Base-by-base conservation (phyloP, 2,797 vertebrate genomes). In the Buceros bicornis region DNA sequence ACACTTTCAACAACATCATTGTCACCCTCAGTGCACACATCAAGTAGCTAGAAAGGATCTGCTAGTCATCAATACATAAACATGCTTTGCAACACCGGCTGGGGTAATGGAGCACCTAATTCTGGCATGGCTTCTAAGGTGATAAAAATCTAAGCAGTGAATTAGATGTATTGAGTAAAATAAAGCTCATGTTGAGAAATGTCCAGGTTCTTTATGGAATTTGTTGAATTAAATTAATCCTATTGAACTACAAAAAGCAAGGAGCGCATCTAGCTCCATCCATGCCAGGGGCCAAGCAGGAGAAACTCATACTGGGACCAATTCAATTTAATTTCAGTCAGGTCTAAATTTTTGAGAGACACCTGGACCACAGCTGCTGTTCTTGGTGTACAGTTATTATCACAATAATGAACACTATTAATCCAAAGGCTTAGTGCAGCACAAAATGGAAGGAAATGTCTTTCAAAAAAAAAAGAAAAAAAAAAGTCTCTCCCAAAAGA, bases 81-180 rank as follows among this genome's bases (percentile, higher is more conserved):
- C 31, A 64, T 54, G 51, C 67, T 91, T 67, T 73, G 82, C 91
- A 84, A 77, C 67, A 40, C 51, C 21, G 4, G 22, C 71, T 61
- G 47, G 51, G 42, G 48, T 80, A 87, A 92, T n/a, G 53, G 91
- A 90, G 90, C 0, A 0, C 42, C 73, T 89, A 67, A 93, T 93
- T 82, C 76, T 88, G 69, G 26, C 69, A 64, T 47, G 71, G 56
- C 50, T 86, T 88, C 71, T 35, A 70, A 88, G 62, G 56, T 73
- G 80, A 91, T 84, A 93, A 89, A 95, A 93, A 93, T 58, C 73
- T 82, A 84, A 90, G 60, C 29, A 88, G 51, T 50, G 29, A 77
- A 92, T 82, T 58, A 82, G 33, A 80, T 51, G 5, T 47, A 85
- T 29, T 40, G 53, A 87, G 70, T 77, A 80, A 96, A 96, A 84